These are phyloP conservation scores for Dexiosoma caninum DNA, from an alignment of 2,888 invertebrate species.

Conservation along the genomic window DNA sequence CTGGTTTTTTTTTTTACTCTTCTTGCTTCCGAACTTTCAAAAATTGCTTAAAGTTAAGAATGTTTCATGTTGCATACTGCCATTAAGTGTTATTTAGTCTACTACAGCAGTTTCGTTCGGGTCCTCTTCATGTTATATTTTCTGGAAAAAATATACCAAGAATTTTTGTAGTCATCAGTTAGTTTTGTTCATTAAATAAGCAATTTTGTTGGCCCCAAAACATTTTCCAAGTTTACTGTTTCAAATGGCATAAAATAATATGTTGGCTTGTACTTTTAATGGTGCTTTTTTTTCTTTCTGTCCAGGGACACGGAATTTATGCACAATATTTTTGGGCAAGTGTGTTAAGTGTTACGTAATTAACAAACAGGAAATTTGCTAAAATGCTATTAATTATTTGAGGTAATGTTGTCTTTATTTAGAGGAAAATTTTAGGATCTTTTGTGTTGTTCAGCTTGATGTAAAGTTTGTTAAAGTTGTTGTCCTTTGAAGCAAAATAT, in stretches of 20 bases:
- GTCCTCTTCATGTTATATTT: background rate
- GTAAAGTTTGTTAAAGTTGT: no score
- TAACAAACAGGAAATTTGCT: conserved; percentile 16
- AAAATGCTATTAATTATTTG: background rate
- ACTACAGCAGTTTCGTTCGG: background rate
- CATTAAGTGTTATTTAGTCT: conserved; percentile 25
- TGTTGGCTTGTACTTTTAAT: background rate
- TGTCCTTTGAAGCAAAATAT: no score
- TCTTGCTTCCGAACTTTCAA: background rate
- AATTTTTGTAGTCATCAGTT: conserved; percentile 22
- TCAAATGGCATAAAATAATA: background rate
- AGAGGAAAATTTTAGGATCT: background rate
- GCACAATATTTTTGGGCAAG: background rate
- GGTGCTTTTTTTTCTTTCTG: background rate
- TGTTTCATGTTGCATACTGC: conserved; percentile 15
- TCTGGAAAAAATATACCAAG: background rate
- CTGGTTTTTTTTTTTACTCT: background rate
- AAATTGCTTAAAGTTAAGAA: background rate
- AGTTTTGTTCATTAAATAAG: background rate
- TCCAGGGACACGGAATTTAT: no score
- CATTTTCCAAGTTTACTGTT: conserved; percentile 21
- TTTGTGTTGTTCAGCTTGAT: no score
- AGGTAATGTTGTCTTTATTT: background rate
- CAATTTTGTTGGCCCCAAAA: background rate
- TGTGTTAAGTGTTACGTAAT: background rate